Conservation (phyloP, 2,888 invertebrate species). For the Caenorhabditis imperialis region DNA sequence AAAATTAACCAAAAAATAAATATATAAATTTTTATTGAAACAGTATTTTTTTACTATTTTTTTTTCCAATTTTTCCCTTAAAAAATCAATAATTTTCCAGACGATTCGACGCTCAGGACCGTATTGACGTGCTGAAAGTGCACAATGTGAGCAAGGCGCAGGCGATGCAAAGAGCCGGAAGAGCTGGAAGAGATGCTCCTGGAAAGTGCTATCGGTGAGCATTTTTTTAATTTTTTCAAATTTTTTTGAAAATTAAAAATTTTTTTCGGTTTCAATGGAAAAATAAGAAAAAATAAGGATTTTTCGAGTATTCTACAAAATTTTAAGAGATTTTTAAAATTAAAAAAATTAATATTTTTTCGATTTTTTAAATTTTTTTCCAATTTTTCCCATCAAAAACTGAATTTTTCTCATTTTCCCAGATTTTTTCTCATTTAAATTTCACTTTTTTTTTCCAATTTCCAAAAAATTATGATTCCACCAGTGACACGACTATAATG, state of each 20-base stretch:
- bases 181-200: slow-evolving; percentile 85
- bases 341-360: no score
- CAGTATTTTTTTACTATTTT: no score
- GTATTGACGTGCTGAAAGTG: slow-evolving; percentile 85
- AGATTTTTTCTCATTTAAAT: not conserved
- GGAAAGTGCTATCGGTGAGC: slow-evolving; percentile 73
- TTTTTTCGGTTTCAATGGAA: not conserved
- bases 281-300: no score
- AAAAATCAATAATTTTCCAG: slow-evolving; percentile 63
- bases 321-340: no score
- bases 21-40: no score
- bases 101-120: slow-evolving; percentile 65
- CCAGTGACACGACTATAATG: slow-evolving; percentile 1
- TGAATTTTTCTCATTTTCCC: no score
- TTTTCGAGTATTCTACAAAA: no score
- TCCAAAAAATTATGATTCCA: no score
- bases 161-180: slow-evolving; percentile 91
- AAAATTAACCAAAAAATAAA: no score
- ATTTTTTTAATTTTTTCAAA: slow-evolving; percentile 3
- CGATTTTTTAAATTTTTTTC: not conserved
- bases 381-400: no score
- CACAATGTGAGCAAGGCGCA: slow-evolving; percentile 90
- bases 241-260: not conserved
- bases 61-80: no score
- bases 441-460: not conserved